Evolutionary conservation across 1,140 invertebrate species (phyloP).

Genomic region (Zaprionus inermis): DNA sequence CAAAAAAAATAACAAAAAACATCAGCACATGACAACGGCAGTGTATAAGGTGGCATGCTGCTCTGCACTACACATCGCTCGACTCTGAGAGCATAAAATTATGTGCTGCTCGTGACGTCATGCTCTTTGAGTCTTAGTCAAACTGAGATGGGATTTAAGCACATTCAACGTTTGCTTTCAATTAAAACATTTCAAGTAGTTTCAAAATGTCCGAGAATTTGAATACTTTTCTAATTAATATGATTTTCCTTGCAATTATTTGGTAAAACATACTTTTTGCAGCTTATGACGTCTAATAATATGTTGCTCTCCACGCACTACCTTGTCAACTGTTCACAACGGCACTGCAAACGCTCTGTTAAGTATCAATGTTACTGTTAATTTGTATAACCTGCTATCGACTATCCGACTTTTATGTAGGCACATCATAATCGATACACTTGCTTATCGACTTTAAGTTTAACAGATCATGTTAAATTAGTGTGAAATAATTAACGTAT

Average conservation of each 20-base stretch:
- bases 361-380: conserved; percentile 3
- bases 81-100: conserved; percentile 21
- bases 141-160: neutral
- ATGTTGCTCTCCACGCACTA: neutral
- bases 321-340: neutral
- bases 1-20: conserved; percentile 45
- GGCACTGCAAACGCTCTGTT: neutral
- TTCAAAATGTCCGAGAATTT: neutral
- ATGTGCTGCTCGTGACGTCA: conserved; percentile 18
- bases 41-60: conserved; percentile 6
- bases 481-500: neutral
- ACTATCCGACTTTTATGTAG: neutral
- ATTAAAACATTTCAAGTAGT: neutral
- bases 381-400: neutral
- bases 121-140: neutral
- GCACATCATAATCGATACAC: neutral
- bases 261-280: neutral
- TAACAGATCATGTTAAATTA: neutral
- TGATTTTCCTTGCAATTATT: neutral
- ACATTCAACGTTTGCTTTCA: neutral
- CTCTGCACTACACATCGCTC: no score
- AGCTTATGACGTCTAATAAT: neutral
- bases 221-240: neutral
- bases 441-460: neutral
- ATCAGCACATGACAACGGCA: conserved; percentile 22